Conservation (phyloP, 2,113 vertebrate genomes). For the Hippocampus zosterae region DNA sequence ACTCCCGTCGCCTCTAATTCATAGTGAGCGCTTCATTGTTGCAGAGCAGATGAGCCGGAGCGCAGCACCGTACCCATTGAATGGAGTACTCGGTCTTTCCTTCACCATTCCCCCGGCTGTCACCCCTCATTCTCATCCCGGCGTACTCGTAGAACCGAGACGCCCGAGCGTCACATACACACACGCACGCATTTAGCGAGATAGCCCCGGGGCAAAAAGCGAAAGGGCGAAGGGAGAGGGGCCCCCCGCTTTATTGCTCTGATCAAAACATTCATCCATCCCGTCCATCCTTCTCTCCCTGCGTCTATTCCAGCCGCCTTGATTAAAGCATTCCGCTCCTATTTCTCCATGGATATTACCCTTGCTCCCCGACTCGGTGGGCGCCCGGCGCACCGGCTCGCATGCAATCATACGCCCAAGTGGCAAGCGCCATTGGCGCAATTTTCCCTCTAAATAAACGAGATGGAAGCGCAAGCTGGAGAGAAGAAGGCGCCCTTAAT, state of each 20-base stretch:
- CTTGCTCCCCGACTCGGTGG: slow-evolving; percentile 19
- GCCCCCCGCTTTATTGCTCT: slow-evolving; percentile 61
- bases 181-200: slow-evolving; percentile 7
- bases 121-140: slow-evolving; percentile 62
- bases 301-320: slow-evolving; percentile 53
- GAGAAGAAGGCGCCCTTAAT: slow-evolving; percentile 27
- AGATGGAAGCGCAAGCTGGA: slow-evolving; percentile 22
- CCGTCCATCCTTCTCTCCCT: slow-evolving; percentile 42
- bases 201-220: slow-evolving; percentile 49
- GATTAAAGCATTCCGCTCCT: slow-evolving; percentile 62
- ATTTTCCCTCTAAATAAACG: slow-evolving; percentile 31
- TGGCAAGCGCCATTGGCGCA: slow-evolving; percentile 28
- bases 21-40: slow-evolving; percentile 65
- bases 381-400: slow-evolving; percentile 3
- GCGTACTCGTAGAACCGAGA: slow-evolving; percentile 50
- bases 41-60: slow-evolving; percentile 61
- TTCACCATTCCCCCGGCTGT: slow-evolving; percentile 63
- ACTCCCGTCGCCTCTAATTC: slow-evolving; percentile 62
- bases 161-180: slow-evolving; percentile 24
- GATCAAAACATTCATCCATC: slow-evolving; percentile 66
- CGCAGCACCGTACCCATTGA: slow-evolving; percentile 55
- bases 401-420: slow-evolving; percentile 9
- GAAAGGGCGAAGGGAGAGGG: slow-evolving; percentile 37
- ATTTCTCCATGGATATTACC: slow-evolving; percentile 52
- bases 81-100: slow-evolving; percentile 64